Percentiles rank a stretch among this genome's conserved stretches.
Conservation (phyloP, 2,888 invertebrate species). For the Lasioglossum villosulum region DNA sequence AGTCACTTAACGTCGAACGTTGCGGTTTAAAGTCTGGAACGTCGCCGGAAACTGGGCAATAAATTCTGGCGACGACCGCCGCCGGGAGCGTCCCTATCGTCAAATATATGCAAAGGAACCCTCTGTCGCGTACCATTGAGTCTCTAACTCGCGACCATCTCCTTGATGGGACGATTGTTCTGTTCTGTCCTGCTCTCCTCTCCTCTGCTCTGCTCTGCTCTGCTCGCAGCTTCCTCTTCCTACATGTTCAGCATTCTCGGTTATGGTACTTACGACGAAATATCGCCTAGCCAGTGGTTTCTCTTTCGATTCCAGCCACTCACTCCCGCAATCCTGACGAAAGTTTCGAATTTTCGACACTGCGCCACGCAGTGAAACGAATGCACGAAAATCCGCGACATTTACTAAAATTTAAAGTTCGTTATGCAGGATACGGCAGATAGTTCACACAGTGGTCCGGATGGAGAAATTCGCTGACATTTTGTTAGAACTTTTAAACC, state of each 20-base stretch:
- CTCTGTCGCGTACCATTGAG: conserved; percentile 49
- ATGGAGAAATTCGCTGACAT: no score
- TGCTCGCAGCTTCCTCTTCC: background rate
- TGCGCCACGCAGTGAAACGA: no score
- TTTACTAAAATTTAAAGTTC: no score
- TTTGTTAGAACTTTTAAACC: no score
- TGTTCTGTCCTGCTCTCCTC: background rate
- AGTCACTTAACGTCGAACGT: conserved; percentile 71
- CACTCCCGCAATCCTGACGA: background rate
- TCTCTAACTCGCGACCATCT: conserved; percentile 48
- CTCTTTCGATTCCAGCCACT: background rate
- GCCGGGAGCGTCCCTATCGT: conserved; percentile 57
- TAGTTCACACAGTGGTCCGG: no score
- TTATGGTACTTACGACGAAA: background rate
- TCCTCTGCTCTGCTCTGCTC: background rate
- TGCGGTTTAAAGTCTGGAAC: conserved; percentile 64
- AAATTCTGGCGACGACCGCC: conserved; percentile 69
- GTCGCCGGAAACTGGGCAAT: conserved; percentile 67
- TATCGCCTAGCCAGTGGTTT: background rate
- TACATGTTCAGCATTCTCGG: background rate
- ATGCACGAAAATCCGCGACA: no score
- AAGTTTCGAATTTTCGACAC: background rate
- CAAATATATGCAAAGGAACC: conserved; percentile 57
- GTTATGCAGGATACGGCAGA: no score
- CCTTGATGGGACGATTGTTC: conserved; percentile 42